Conservation (phyloP, 2,797 vertebrate species). For the Varecia variegata region DNA sequence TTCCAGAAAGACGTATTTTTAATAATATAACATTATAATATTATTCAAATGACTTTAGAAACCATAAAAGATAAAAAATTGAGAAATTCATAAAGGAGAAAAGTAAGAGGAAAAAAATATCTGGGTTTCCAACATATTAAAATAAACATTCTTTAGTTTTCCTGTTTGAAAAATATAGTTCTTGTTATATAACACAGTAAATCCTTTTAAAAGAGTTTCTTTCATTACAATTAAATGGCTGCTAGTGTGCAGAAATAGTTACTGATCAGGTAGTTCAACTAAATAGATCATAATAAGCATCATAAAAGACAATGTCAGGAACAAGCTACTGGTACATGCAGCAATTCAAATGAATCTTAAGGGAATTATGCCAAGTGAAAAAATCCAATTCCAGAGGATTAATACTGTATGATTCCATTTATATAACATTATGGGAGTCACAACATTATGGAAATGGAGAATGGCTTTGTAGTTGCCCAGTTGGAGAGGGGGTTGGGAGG, state of each 20-base stretch:
- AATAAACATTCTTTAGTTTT: neutral
- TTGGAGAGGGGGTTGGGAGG: neutral
- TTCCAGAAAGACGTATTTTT: slow-evolving; percentile 2
- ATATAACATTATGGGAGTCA: neutral
- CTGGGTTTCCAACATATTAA: neutral
- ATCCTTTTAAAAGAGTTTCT: neutral
- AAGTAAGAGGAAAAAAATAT: neutral
- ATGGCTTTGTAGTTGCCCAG: neutral
- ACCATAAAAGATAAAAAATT: neutral
- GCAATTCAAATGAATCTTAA: slow-evolving; percentile 14
- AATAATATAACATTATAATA: neutral
- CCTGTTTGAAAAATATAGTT: neutral
- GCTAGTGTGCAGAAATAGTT: neutral
- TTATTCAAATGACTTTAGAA: neutral
- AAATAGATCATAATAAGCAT: neutral
- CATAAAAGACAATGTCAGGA: neutral
- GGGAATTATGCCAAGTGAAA: neutral
- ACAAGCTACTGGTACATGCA: neutral
- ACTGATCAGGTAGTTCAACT: neutral
- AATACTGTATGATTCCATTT: neutral
- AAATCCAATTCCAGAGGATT: neutral
- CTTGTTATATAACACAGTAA: neutral
- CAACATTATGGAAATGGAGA: neutral
- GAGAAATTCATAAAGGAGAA: neutral
- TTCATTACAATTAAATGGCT: neutral